These are phyloP conservation scores for Hirundo rustica DNA, from an alignment of 2,797 vertebrate genomes.

Conservation along the genomic window DNA sequence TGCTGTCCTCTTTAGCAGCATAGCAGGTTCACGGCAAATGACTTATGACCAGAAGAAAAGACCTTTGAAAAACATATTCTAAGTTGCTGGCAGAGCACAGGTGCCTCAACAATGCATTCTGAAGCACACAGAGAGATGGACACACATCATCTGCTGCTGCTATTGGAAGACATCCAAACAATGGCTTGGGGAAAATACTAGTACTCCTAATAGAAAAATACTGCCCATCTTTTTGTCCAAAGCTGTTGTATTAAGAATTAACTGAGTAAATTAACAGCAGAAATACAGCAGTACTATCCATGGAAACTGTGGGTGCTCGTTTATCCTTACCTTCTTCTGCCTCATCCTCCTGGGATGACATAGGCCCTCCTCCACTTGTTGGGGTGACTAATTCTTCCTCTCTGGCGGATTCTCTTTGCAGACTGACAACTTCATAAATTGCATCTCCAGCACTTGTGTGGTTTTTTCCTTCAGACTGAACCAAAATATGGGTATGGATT, in stretches of 20 bases:
- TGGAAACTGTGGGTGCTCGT: not conserved
- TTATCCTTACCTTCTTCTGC: slow-evolving; percentile 86
- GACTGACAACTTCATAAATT: slow-evolving; percentile 93
- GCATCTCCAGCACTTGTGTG: slow-evolving; percentile 82
- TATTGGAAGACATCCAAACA: not conserved
- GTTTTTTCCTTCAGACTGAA: slow-evolving; percentile 83
- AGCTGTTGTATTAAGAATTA: not conserved
- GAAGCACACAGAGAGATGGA: not conserved
- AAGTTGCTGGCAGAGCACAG: not conserved
- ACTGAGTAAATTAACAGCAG: not conserved
- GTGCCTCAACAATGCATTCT: not conserved
- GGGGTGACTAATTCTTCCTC: slow-evolving; percentile 74
- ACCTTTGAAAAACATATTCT: not conserved
- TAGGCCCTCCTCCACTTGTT: slow-evolving; percentile 73
- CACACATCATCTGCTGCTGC: not conserved
- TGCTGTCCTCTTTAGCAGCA: not conserved
- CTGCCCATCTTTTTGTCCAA: not conserved
- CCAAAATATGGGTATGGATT: not conserved
- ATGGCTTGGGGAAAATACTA: not conserved
- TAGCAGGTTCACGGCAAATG: not conserved
- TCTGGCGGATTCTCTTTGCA: slow-evolving; percentile 89
- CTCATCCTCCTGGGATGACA: slow-evolving; percentile 89
- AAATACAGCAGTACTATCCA: not conserved
- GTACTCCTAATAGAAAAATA: not conserved
- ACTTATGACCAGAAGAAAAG: not conserved